A percentile compares a stretch with the other conserved stretches of the same genome.
Conservation (phyloP, 2,888 invertebrate genomes). For the Cosmia pyralina region DNA sequence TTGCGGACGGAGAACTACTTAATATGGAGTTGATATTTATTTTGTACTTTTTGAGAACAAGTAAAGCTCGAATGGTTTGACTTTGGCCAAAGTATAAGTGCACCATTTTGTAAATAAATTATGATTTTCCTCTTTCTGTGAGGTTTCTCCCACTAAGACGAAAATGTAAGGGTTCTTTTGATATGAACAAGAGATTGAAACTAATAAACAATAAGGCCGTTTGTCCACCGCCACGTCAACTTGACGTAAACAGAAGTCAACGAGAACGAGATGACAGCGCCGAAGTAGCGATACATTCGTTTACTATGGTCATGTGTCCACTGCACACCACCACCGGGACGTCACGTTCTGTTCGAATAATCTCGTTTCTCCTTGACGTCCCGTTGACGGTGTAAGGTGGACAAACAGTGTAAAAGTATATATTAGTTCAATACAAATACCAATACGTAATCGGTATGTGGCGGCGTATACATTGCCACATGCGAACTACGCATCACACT, state of each 20-base stretch:
- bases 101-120: conserved; percentile 3
- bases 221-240: too few relatives aligned
- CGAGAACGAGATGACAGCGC: too few relatives aligned
- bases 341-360: too few relatives aligned
- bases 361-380: too few relatives aligned
- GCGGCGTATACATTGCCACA: too few relatives aligned
- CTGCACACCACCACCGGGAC: too few relatives aligned
- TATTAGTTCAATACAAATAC: not conserved
- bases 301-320: too few relatives aligned
- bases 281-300: too few relatives aligned
- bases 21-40: conserved; percentile 20
- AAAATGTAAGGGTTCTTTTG: not conserved
- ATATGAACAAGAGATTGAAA: not conserved
- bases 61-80: not conserved
- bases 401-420: not conserved
- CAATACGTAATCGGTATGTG: not conserved
- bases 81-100: not conserved
- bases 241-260: too few relatives aligned
- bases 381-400: too few relatives aligned
- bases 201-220: not conserved
- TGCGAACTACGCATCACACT: too few relatives aligned
- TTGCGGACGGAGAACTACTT: conserved; percentile 9
- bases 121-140: not conserved
- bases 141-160: not conserved
- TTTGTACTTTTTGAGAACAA: conserved; percentile 13